Percentiles rank a stretch among this genome's conserved stretches.
phyloP scores from a whole-genome alignment of 2,797 vertebrate species.

The Fistularia commersonii region DNA sequence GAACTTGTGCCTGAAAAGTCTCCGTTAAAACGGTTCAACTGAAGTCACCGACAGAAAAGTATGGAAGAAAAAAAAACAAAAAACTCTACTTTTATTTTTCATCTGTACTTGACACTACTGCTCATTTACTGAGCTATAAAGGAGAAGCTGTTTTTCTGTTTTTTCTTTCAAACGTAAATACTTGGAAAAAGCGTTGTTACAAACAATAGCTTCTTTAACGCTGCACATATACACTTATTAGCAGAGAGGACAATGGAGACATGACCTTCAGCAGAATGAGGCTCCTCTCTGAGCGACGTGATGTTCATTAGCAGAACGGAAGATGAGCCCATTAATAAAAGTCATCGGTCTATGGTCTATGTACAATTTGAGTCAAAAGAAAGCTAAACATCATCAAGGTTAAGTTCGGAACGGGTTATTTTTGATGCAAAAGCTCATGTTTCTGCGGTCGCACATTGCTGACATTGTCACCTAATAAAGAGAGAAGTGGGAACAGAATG shows the following conservation, averaged over 20 bases:
- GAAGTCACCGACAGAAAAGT: slow-evolving; percentile 16
- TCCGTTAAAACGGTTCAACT: slow-evolving; percentile 3
- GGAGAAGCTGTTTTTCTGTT: slow-evolving; percentile 25
- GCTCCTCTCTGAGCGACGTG: slow-evolving; percentile 24
- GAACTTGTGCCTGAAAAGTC: slow-evolving; percentile 12
- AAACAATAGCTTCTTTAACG: slow-evolving; percentile 40
- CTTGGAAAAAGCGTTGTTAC: slow-evolving; percentile 25
- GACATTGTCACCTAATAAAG: slow-evolving; percentile 22
- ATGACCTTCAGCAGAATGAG: slow-evolving; percentile 59
- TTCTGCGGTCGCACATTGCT: slow-evolving; percentile 13
- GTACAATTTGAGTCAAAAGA: slow-evolving; percentile 42
- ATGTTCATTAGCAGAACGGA: slow-evolving; percentile 54
- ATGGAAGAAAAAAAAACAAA: slow-evolving; percentile 16
- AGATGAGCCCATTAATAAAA: slow-evolving; percentile 48
- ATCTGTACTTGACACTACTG: slow-evolving; percentile 39
- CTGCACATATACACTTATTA: slow-evolving; percentile 39
- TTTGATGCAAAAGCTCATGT: slow-evolving; percentile 34
- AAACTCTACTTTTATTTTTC: background rate
- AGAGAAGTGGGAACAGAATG: background rate
- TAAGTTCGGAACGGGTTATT: slow-evolving; percentile 55
- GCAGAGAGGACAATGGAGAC: slow-evolving; percentile 38
- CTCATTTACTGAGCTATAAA: slow-evolving; percentile 48
- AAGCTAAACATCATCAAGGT: slow-evolving; percentile 56
- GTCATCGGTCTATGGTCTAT: slow-evolving; percentile 43
- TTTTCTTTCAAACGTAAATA: slow-evolving; percentile 33